Conservation (phyloP, 2,888 invertebrate species). For the Gymnosoma rotundatum region DNA sequence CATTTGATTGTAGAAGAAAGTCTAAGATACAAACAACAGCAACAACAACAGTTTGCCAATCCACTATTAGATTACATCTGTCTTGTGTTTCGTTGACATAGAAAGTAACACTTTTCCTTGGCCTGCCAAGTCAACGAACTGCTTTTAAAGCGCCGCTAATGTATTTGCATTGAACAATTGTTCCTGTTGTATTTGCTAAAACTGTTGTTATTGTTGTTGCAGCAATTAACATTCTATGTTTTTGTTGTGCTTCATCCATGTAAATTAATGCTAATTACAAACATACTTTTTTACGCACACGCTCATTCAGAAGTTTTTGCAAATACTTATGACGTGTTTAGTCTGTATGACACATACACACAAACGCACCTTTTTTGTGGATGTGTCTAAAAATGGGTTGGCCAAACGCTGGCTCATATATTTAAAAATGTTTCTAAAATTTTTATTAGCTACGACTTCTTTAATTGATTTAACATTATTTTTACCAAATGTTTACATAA, state of each 20-base stretch:
- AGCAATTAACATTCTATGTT: slow-evolving; percentile 57
- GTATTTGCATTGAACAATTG: slow-evolving; percentile 30
- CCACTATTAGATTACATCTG: no score
- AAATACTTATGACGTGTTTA: slow-evolving; percentile 18
- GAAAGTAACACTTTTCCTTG: slow-evolving; percentile 66
- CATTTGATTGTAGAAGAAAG: slow-evolving; percentile 11
- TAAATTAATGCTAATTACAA: slow-evolving; percentile 72
- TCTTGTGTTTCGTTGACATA: slow-evolving; percentile 39
- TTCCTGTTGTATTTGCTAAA: slow-evolving; percentile 1
- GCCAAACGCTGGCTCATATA: slow-evolving; percentile 15
- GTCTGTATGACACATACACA: slow-evolving; percentile 4
- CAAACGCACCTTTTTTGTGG: slow-evolving; percentile 18
- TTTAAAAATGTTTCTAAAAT: background rate
- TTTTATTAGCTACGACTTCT: no score
- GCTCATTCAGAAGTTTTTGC: slow-evolving; percentile 4
- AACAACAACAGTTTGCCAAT: background rate
- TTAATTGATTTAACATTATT: no score
- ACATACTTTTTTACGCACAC: slow-evolving; percentile 54
- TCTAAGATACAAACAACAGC: background rate
- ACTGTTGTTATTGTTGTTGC: slow-evolving; percentile 25
- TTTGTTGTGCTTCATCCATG: slow-evolving; percentile 60
- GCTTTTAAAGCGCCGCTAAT: slow-evolving; percentile 36
- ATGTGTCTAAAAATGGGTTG: slow-evolving; percentile 14
- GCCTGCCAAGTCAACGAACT: slow-evolving; percentile 51
- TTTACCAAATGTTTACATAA: no score